phyloP scores from a whole-genome alignment of 2,797 vertebrate genomes.

The Perodicticus potto region DNA sequence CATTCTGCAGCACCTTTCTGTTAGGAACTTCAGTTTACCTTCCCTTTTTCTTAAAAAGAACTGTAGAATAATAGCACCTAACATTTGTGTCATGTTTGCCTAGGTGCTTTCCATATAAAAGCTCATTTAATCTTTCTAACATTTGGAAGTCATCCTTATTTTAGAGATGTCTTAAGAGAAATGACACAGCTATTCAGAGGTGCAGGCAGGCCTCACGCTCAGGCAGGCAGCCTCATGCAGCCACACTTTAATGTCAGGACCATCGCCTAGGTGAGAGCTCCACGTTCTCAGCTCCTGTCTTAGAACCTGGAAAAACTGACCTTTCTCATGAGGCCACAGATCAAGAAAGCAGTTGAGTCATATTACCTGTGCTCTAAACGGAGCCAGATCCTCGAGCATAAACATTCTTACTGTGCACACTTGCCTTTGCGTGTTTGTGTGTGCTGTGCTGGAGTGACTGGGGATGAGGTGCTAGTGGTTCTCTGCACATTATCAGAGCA shows the following conservation, averaged over 20 bases:
- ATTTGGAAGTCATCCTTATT: background rate
- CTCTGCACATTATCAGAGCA: background rate
- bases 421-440: background rate
- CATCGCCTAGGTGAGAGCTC: background rate
- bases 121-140: background rate
- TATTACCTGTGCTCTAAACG: background rate
- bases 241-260: background rate
- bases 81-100: background rate
- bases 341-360: background rate
- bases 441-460: background rate
- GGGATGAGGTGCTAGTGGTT: background rate
- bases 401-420: background rate
- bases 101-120: slow-evolving; percentile 8
- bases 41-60: background rate
- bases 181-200: background rate
- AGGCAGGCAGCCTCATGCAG: background rate
- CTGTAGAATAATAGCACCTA: background rate
- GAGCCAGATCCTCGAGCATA: background rate
- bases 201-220: background rate
- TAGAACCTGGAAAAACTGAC: background rate
- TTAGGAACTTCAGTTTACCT: background rate
- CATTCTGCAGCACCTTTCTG: background rate
- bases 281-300: background rate
- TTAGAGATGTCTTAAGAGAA: background rate
- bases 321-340: background rate